Percentiles rank a stretch among this genome's conserved stretches.
phyloP scores from a whole-genome alignment of 2,113 vertebrate species.

The Pteronura brasiliensis region DNA sequence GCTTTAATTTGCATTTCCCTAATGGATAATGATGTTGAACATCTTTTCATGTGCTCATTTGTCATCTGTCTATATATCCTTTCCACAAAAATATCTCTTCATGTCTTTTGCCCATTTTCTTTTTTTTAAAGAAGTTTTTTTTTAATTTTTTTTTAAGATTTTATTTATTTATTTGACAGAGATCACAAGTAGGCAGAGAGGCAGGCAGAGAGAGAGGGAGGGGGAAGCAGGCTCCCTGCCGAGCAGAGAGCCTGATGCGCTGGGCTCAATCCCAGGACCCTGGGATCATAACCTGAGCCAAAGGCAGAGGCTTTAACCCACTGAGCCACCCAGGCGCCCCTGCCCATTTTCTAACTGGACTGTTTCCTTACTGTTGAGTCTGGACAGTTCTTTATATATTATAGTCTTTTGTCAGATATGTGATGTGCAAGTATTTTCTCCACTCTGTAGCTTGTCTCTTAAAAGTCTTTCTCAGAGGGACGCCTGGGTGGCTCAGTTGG shows the following conservation, averaged over 20 bases:
- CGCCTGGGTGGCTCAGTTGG: no score
- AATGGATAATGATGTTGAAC: background rate
- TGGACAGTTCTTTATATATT: background rate
- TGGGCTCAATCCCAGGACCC: no score
- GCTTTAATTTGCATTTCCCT: conserved; percentile 18
- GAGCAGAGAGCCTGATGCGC: no score
- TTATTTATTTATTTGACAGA: no score
- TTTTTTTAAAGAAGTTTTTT: background rate
- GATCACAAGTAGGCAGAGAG: no score
- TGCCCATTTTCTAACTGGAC: background rate
- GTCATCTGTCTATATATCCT: background rate
- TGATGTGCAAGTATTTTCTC: conserved; percentile 30
- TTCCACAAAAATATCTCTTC: conserved; percentile 15
- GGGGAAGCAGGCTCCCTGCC: no score
- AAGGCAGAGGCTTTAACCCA: no score
- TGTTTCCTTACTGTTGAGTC: background rate
- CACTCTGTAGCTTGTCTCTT: background rate
- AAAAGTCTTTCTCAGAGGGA: conserved; percentile 1
- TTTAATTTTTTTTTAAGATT: no score
- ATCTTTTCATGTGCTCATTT: background rate
- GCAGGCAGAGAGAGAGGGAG: no score
- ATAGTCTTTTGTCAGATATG: background rate
- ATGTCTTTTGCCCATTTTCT: conserved; percentile 3
- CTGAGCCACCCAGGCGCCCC: no score
- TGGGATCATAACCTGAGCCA: no score